These are phyloP conservation scores for Strigamia crassipes DNA, from an alignment of 2,888 invertebrate species.

Conservation along the genomic window DNA sequence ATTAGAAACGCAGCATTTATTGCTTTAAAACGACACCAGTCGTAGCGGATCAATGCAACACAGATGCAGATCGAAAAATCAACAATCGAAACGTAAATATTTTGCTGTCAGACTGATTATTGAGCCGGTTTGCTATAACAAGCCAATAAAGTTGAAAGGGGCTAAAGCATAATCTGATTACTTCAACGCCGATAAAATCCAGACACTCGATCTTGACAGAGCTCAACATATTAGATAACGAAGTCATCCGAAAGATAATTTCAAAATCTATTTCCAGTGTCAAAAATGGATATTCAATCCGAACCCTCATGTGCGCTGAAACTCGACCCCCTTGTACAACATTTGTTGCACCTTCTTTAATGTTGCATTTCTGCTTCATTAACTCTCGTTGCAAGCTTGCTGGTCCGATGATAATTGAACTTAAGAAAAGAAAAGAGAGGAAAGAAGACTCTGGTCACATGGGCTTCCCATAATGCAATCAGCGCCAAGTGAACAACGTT, in stretches of 20 bases:
- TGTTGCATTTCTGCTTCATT: slow-evolving; percentile 42
- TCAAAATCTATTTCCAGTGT: slow-evolving; percentile 6
- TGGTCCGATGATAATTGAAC: slow-evolving; percentile 37
- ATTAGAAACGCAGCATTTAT: background rate
- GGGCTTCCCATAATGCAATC: slow-evolving; percentile 37
- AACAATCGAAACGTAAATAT: background rate
- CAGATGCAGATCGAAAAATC: background rate
- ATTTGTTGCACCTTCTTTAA: background rate
- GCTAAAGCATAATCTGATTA: slow-evolving; percentile 11
- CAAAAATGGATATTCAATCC: background rate
- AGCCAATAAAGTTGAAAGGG: background rate
- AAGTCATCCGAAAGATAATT: background rate
- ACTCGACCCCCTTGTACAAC: background rate
- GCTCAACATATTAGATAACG: slow-evolving; percentile 24
- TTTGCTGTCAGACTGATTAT: slow-evolving; percentile 14
- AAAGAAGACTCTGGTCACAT: slow-evolving; percentile 28
- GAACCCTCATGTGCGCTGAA: background rate
- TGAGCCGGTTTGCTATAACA: slow-evolving; percentile 10
- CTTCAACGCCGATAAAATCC: slow-evolving; percentile 26
- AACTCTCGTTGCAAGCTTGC: slow-evolving; percentile 23
- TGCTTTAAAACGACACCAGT: background rate
- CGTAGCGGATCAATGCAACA: background rate
- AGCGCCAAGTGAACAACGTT: slow-evolving; percentile 32
- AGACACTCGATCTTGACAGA: slow-evolving; percentile 24
- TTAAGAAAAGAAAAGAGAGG: slow-evolving; percentile 28